Evolutionary conservation across 2,888 invertebrate genomes (phyloP).

Genomic region (Amphipoea oculea): DNA sequence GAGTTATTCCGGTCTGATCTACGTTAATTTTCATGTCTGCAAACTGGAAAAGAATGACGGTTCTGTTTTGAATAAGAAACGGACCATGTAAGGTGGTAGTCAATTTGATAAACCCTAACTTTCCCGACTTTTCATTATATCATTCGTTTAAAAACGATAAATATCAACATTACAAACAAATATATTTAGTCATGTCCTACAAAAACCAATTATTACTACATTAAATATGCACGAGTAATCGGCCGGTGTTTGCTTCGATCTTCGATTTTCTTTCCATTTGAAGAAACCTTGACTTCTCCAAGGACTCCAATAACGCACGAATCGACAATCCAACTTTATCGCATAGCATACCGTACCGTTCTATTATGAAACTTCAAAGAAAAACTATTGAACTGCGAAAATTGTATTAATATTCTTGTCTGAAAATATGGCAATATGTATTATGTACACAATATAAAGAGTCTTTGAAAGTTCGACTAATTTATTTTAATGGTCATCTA

Average conservation of each 20-base stretch:
- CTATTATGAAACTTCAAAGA: conserved; percentile 17
- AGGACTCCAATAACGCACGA: conserved; percentile 45
- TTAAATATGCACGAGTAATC: conserved; percentile 40
- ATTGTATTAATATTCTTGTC: background rate
- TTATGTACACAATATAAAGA: no score
- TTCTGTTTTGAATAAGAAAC: background rate
- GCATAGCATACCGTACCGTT: conserved; percentile 5
- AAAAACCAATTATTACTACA: conserved; percentile 1
- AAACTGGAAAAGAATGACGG: background rate
- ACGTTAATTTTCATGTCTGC: background rate
- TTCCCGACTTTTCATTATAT: background rate
- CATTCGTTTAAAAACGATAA: background rate
- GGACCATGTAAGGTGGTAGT: background rate
- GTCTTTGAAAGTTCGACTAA: background rate
- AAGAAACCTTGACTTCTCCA: conserved; percentile 45
- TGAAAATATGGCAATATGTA: background rate
- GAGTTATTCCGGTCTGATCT: no score
- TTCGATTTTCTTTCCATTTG: conserved; percentile 42
- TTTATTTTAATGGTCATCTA: background rate
- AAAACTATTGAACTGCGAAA: conserved; percentile 7
- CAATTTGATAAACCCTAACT: background rate
- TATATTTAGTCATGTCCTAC: background rate
- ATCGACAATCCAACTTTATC: conserved; percentile 20
- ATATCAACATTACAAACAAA: background rate
- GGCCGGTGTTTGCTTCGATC: conserved; percentile 8